Base-by-base conservation (phyloP, 2,113 vertebrate genomes). In the Pithys albifrons region DNA sequence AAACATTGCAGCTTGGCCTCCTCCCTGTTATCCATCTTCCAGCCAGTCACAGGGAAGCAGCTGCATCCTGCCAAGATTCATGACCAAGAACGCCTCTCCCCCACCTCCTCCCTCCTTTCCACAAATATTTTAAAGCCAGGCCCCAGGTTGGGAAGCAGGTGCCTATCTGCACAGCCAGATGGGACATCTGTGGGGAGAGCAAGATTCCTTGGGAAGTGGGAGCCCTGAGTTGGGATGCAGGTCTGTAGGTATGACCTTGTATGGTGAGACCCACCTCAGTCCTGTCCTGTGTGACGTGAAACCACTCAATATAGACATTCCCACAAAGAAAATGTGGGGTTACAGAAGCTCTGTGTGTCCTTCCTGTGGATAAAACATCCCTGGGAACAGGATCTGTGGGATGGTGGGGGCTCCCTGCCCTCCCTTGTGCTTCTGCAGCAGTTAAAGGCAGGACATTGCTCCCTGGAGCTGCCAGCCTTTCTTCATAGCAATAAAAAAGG, bases 51-150 rank as follows among this genome's bases (percentile, higher is more conserved):
- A 8, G 67, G 71, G 92, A 93, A 90, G 85, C 93, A 96, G 92
- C 95, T 80, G 82, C 81, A 59, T 86, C 79, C 93, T 95, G 93
- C 92, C 90, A 90, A 54, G 95, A 95, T 96, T 90, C 90, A 94
- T 35, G 85, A 93, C 66, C 72, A 69, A 91, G 65, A 91, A 86
- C 6, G 14, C 88, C 79, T 96, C 83, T 92, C 79, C 57, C 35
- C 65, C 84, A 96, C 79, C 96, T 94, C 83, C 83, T 94, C 61
- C 75, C 80, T 96, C 70, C 79, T 64, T 91, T 43, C 12, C 52
- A 91, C 61, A 93, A 96, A 89, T 57, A 87, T 37, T 93, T 86
- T 61, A 78, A 72, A 78, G 48, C 69, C 83, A 29, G 20, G 23
- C 35, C 29, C 61, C 1, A 17, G 18, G 10, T 7, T 67, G 72